A percentile compares a stretch with the other conserved stretches of the same genome.
phyloP scores from a whole-genome alignment of 2,888 invertebrate genomes.

The Leucozona laternaria region DNA sequence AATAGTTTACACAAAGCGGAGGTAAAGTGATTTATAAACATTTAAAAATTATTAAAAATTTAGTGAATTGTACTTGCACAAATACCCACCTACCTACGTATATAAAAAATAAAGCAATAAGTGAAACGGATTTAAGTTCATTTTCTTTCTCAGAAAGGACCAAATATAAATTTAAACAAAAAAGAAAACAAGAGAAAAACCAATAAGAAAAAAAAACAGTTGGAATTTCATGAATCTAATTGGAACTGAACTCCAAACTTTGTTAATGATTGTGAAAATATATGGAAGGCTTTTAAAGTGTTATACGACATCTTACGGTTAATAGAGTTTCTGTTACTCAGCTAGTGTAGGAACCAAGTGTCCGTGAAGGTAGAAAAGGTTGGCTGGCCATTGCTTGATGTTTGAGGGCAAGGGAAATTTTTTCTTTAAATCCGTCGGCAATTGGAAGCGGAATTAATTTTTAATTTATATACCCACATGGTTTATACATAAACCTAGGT shows the following conservation, averaged over 20 bases:
- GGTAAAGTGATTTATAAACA: constrained; percentile 46
- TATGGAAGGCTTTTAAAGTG: not conserved
- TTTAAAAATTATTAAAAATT: not conserved
- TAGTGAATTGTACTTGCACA: not conserved
- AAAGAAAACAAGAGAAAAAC: not conserved
- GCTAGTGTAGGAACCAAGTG: constrained; percentile 13
- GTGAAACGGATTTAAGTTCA: not conserved
- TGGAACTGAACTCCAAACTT: no score
- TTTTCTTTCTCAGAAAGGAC: not conserved
- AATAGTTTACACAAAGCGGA: constrained; percentile 46
- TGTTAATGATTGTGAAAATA: not conserved
- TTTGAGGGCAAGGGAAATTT: not conserved
- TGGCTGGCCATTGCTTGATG: no score
- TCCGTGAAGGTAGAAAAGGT: not conserved
- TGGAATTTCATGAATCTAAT: not conserved
- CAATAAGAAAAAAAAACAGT: not conserved
- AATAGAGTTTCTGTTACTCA: constrained; percentile 34
- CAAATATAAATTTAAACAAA: no score
- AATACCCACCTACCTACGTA: no score
- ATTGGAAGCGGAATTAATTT: not conserved
- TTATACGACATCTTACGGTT: constrained; percentile 58
- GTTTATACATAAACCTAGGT: no score
- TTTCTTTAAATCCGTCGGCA: constrained; percentile 48
- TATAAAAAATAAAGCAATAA: not conserved
- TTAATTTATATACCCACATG: no score